Evolutionary conservation across 2,113 vertebrate species (phyloP).

Genomic region (Thomomys bottae): DNA sequence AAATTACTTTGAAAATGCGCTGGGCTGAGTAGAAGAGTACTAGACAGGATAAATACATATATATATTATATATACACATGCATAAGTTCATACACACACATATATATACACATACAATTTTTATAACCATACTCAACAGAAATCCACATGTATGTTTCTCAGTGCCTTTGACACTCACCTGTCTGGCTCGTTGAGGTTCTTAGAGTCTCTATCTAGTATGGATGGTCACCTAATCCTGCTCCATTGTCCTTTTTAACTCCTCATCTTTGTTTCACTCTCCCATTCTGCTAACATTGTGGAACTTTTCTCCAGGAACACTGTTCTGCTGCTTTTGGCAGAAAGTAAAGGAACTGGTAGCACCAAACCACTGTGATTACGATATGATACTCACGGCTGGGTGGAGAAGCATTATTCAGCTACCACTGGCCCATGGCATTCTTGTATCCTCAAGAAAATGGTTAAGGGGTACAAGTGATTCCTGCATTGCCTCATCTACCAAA

Average conservation of each 20-base stretch:
- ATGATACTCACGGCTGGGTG: neutral
- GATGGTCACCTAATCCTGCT: neutral
- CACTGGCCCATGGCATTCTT: neutral
- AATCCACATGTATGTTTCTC: neutral
- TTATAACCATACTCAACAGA: neutral
- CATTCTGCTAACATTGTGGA: neutral
- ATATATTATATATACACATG: neutral
- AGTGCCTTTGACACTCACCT: neutral
- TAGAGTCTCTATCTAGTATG: neutral
- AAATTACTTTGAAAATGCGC: neutral
- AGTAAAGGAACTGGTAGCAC: neutral
- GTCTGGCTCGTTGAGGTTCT: neutral
- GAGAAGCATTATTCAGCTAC: slow-evolving; percentile 4
- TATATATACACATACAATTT: neutral
- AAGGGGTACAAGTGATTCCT: neutral
- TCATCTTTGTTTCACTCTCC: neutral
- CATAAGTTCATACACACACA: neutral
- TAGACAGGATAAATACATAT: neutral
- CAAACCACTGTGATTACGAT: neutral
- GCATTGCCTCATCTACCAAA: neutral
- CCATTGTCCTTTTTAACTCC: neutral
- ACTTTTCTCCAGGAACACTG: neutral
- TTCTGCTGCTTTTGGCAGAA: neutral
- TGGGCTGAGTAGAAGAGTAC: neutral
- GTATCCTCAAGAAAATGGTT: neutral